A percentile compares a stretch with the other conserved stretches of the same genome.
Evolutionary conservation across 2,113 vertebrate species (phyloP).

Genomic region (Hystrix brachyura): DNA sequence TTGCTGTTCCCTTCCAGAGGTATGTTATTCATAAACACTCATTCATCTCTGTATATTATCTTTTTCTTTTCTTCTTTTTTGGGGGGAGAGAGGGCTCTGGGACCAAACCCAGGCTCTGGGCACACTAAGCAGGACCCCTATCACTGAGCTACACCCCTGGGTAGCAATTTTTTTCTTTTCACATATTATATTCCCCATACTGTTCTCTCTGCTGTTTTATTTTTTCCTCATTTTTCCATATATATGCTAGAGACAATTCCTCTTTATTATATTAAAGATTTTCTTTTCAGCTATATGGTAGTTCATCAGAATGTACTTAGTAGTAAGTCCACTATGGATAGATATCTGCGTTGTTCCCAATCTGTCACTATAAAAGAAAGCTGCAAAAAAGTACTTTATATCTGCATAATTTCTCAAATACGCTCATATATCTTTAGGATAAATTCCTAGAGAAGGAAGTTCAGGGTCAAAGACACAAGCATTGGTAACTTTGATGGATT

Average conservation of each 20-base stretch:
- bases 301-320: conserved; percentile 26
- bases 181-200: neutral
- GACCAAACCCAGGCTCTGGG: neutral
- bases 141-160: neutral
- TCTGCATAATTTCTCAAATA: neutral
- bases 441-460: conserved; percentile 27
- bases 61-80: neutral
- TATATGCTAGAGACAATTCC: neutral
- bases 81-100: neutral
- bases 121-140: neutral
- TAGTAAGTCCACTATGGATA: neutral
- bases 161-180: neutral
- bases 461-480: neutral
- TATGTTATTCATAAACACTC: neutral
- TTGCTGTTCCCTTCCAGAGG: neutral
- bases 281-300: neutral
- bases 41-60: neutral
- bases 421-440: neutral
- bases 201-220: neutral
- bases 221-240: neutral
- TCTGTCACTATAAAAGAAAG: neutral
- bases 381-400: neutral
- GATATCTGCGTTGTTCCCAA: conserved; percentile 5
- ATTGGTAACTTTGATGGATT: neutral
- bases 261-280: neutral